Base-by-base conservation (phyloP, 2,113 vertebrate genomes). In the Kryptolebias marmoratus region DNA sequence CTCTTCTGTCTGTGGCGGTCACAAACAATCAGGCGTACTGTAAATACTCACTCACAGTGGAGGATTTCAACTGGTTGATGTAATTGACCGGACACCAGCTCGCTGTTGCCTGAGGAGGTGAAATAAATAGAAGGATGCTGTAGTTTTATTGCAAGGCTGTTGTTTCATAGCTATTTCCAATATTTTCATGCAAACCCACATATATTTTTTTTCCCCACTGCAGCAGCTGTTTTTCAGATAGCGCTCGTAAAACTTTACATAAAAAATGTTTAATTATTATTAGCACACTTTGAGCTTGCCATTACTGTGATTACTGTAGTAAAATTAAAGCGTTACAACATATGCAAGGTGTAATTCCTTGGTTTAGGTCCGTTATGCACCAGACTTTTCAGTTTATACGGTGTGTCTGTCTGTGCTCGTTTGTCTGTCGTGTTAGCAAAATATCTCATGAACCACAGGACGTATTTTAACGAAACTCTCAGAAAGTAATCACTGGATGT, bases 131-230 rank as follows among this genome's bases (percentile, higher is more conserved):
- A 59, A 71, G 64, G 64, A 77, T 68, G 45, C 28, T 44, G 65
- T 58, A 32, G 12, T 81, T 87, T 83, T 81, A 73, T 70, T 47
- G 42, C 58, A 54, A 55, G 54, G 52, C 52, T 32, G 69, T 75
- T 84, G 71, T 78, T 80, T 87, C 58, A 75, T 62, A 53, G 69
- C 76, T 80, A 76, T 73, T 74, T 66, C 60, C 66, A 82, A 85
- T 87, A 83, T 73, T 80, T 66, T 66, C 78, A 50, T 68, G 58
- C 42, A 76, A 78, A 74, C 55, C 52, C 59, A 77, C 61, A 6
- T 42, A 9, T 42, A 8, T 42, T 42, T 42, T 10, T 59, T 42
- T 9, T 10, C 39, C 5, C 39, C 9, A 42, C 11, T 59, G 39
- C 36, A 73, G 70, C 68, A 74, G 79, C 73, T 73, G 53, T 16